Percentiles rank a stretch among this genome's conserved stretches.
phyloP scores from a whole-genome alignment of 1,140 invertebrate genomes.

The Acyrthosiphon pisum region DNA sequence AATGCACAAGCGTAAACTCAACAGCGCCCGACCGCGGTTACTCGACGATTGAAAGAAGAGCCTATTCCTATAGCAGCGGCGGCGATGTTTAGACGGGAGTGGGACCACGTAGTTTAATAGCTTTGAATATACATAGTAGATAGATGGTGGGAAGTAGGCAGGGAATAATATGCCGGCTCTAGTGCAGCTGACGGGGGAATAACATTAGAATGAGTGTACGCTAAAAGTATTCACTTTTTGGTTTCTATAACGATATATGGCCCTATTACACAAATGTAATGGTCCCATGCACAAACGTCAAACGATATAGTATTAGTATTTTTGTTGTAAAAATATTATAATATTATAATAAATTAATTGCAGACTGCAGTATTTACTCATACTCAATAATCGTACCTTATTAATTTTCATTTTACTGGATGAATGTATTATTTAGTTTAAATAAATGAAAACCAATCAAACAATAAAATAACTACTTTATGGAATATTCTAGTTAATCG shows the following conservation, averaged over 20 bases:
- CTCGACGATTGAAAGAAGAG: conserved; percentile 36
- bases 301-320: not conserved
- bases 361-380: too few relatives aligned
- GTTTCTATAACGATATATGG: conserved; percentile 22
- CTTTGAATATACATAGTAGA: conserved; percentile 13
- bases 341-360: not conserved
- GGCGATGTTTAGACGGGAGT: not conserved
- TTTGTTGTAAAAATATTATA: not conserved
- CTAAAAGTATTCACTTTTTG: conserved; percentile 48
- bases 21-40: conserved; percentile 33
- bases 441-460: not conserved
- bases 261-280: not conserved
- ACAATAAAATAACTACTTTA: not conserved
- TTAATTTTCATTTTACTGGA: conserved; percentile 4
- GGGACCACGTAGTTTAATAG: conserved; percentile 37
- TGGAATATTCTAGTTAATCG: too few relatives aligned
- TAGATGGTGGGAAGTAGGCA: conserved; percentile 30
- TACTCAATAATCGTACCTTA: not conserved
- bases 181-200: conserved; percentile 43
- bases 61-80: not conserved
- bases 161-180: conserved; percentile 22
- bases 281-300: not conserved
- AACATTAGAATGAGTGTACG: conserved; percentile 55
- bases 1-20: not conserved
- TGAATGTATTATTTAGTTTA: not conserved